A percentile compares a stretch with the other conserved stretches of the same genome.
Conservation (phyloP, 2,888 invertebrate genomes). For the Cantharis flavilabris region DNA sequence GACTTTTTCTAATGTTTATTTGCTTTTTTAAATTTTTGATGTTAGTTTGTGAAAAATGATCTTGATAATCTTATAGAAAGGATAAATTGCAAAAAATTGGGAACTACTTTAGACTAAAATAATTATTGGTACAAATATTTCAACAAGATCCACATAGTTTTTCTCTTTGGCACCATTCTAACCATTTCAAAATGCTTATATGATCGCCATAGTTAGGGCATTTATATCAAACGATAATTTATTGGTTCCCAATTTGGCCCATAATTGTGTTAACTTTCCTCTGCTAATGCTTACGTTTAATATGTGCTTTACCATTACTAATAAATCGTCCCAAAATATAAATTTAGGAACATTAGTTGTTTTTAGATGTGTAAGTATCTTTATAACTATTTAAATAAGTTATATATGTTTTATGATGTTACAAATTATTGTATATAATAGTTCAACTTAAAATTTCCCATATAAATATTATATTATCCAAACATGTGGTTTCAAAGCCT, state of each 20-base stretch:
- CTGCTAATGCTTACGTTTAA: not conserved
- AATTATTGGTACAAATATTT: not conserved
- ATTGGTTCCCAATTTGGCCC: not conserved
- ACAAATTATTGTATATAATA: not conserved
- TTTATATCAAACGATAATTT: not conserved
- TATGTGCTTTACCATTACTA: not conserved
- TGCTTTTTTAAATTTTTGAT: not conserved
- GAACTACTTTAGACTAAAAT: not conserved
- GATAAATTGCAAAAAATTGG: not conserved
- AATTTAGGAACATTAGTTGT: not conserved
- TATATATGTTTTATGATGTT: not conserved
- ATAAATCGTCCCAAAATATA: not conserved
- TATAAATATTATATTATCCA: not conserved
- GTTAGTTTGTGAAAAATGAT: not conserved
- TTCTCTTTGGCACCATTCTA: not conserved
- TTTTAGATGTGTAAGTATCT: slow-evolving; percentile 4
- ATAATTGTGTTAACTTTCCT: not conserved
- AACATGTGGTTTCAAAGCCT: not conserved
- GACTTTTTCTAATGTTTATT: not conserved
- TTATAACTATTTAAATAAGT: not conserved
- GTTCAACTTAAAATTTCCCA: not conserved
- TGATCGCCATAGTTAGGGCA: not conserved
- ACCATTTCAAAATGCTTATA: not conserved
- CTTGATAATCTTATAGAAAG: not conserved
- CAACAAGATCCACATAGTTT: not conserved